Conservation (phyloP, 1,140 invertebrate genomes). For the Aphelinus atriplicis region DNA sequence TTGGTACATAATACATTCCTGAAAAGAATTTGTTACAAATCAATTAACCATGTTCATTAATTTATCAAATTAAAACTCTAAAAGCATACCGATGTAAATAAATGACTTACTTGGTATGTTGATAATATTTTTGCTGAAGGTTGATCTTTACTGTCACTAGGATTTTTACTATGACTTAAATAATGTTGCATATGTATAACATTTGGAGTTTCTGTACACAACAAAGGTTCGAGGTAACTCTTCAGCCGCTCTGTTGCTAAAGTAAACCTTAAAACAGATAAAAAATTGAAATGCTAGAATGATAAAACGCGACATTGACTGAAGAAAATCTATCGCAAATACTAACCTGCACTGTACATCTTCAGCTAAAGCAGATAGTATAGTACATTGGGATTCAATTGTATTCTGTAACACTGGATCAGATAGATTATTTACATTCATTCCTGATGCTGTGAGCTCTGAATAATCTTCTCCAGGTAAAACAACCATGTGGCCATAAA, state of each 20-base stretch:
- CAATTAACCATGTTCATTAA: too few species aligned
- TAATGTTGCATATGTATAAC: conserved; percentile 83
- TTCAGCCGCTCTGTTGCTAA: conserved; percentile 84
- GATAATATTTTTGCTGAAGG: conserved; percentile 76
- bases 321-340: conserved; percentile 36
- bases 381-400: conserved; percentile 68
- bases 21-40: not conserved
- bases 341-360: conserved; percentile 80
- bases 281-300: conserved; percentile 1
- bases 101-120: conserved; percentile 76
- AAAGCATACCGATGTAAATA: conserved; percentile 13
- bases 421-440: conserved; percentile 53
- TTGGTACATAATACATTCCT: conserved; percentile 83
- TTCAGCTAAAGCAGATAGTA: conserved; percentile 73
- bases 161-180: conserved; percentile 68
- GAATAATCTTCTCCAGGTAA: conserved; percentile 75
- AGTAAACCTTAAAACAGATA: conserved; percentile 69
- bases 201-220: conserved; percentile 80
- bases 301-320: not conserved
- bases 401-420: conserved; percentile 60
- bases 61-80: too few species aligned
- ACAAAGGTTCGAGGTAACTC: conserved; percentile 77
- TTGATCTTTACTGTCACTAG: conserved; percentile 70
- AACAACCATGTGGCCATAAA: conserved; percentile 88
- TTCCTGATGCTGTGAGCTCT: conserved; percentile 60